Evolutionary conservation across 2,888 invertebrate genomes (phyloP), one percentile per base, ranked within the genome.

Genomic region (Bellardia bayeri): DNA sequence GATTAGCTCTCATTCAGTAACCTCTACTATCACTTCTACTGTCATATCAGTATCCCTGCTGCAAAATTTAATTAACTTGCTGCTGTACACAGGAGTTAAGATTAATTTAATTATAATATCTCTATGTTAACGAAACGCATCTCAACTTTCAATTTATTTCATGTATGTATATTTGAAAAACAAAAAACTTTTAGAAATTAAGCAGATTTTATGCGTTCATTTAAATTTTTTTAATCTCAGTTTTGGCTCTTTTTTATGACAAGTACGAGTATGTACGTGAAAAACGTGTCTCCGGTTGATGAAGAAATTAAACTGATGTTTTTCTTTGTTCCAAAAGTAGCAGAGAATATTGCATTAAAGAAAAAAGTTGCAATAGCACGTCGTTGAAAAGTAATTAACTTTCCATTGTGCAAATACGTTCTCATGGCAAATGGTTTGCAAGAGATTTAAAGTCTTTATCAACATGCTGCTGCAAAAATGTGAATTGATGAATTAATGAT

Each of bases 351-450:
- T 72, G 58, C 42, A 82, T 72, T 68, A 68, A 42, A 49, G 54
- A 66, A 54, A 66, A 66, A 78, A 78, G 61, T 86, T 85, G 40
- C 42, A n/a, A 13, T 68, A 66, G 51, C 86, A 78, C 72, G 82
- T 86, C 66, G 58, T 64, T 74, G 64, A 78, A 86, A 82, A 72
- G 82, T 82, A 86, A 86, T 86, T 86, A 86, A 82, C 82, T 82
- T 86, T 66, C 78, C 66, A 58, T 64, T 72, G 54, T 71, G 51
- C 37, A 75, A 68, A 40, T 8, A 49, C 7, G 7, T 13, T 7
- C 30, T 71, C 7, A 23, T 23, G 13, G 30, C 51, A 72, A 64
- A 42, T 13, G 40, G 37, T 66, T 49, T 13, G 42, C 16, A 61
- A 11, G 13, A 30, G 30, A 61, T 54, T 69, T 54, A 33, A 58